Evolutionary conservation across 2,113 vertebrate genomes (phyloP).

Genomic region (Pyrgilauda ruficollis): DNA sequence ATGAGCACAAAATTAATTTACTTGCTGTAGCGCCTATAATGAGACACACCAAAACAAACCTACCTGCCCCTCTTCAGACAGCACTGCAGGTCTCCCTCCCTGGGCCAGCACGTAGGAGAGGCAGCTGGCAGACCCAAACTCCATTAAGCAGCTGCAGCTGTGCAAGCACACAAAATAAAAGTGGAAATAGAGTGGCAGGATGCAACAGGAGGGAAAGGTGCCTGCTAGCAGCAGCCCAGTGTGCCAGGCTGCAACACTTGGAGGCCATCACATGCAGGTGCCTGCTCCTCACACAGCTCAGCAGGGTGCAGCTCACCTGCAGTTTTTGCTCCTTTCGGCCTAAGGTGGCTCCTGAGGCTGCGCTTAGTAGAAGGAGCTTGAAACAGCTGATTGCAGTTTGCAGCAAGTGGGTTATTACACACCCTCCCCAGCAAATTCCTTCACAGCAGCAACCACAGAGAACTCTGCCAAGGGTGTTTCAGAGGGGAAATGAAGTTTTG

Average conservation of each 20-base stretch:
- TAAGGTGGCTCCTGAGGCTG: not conserved
- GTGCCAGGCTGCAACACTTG: not conserved
- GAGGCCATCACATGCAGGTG: not conserved
- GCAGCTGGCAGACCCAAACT: not conserved
- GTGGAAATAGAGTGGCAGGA: not conserved
- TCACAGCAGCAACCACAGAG: not conserved
- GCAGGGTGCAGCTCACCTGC: not conserved
- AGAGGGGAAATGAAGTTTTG: not conserved
- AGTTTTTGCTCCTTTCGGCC: not conserved
- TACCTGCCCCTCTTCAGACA: not conserved
- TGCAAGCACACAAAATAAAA: not conserved
- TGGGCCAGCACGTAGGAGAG: not conserved
- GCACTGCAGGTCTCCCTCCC: not conserved
- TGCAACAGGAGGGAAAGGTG: not conserved
- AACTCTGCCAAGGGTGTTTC: not conserved
- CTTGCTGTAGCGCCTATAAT: not conserved
- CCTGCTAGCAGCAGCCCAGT: not conserved
- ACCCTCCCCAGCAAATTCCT: not conserved
- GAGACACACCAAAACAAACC: not conserved
- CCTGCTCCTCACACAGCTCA: not conserved
- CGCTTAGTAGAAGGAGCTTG: not conserved
- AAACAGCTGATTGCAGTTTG: not conserved
- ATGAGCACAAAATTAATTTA: not conserved
- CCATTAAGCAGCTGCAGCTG: not conserved
- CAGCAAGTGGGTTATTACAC: not conserved